Conservation (phyloP, 1,140 invertebrate genomes). For the Callitettix versicolor region DNA sequence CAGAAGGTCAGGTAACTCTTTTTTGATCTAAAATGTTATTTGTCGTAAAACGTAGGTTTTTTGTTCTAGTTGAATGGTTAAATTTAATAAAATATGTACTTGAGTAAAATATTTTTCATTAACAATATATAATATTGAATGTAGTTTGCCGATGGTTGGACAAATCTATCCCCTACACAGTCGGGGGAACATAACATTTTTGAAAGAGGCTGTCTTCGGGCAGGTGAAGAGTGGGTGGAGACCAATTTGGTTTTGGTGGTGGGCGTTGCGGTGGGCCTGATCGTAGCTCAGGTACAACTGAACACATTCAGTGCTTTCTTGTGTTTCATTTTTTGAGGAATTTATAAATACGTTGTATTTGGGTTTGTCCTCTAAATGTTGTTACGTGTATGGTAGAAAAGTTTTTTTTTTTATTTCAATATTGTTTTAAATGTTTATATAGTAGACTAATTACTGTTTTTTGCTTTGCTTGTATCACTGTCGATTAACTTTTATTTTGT, state of each 20-base stretch:
- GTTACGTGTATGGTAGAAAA: neutral
- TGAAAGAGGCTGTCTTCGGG: conserved; percentile 83
- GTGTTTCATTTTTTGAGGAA: neutral
- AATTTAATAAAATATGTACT: neutral
- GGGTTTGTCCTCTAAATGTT: neutral
- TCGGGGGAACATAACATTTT: conserved; percentile 79
- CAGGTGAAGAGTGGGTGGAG: conserved; percentile 90
- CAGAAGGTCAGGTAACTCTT: too few relatives aligned
- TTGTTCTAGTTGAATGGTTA: too few relatives aligned
- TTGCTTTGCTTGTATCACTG: too few relatives aligned
- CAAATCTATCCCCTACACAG: conserved; percentile 35
- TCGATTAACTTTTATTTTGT: too few relatives aligned
- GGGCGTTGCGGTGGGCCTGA: conserved; percentile 65
- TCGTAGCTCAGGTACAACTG: conserved; percentile 73
- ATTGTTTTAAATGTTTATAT: neutral
- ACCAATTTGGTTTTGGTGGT: conserved; percentile 80
- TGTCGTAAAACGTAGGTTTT: too few relatives aligned
- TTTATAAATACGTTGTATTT: neutral
- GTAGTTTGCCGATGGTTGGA: conserved; percentile 27
- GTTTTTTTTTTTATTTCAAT: neutral
- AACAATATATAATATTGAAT: too few relatives aligned
- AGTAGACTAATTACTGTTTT: too few relatives aligned
- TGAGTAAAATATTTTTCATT: neutral
- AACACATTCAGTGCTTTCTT: conserved; percentile 27
- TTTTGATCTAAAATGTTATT: too few relatives aligned